These are phyloP conservation scores for Notoglanidium macrostoma DNA, from an alignment of 2,797 vertebrate genomes.

Conservation along the genomic window DNA sequence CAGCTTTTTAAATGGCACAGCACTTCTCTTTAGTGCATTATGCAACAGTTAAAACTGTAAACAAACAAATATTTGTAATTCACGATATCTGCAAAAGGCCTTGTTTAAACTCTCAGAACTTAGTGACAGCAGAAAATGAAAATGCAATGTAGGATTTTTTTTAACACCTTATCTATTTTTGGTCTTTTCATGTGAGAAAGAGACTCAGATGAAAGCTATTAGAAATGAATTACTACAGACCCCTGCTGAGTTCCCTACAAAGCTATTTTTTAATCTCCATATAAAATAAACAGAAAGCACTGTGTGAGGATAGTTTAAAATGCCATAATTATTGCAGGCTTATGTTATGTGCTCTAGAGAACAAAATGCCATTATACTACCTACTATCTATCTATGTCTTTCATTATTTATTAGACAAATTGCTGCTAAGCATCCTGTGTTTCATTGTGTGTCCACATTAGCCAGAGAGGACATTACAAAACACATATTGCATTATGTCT, in stretches of 20 bases:
- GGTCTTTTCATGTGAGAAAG: slow-evolving; percentile 10
- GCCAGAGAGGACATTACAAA: slow-evolving; percentile 67
- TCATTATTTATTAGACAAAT: slow-evolving; percentile 4
- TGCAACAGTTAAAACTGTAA: background rate
- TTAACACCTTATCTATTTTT: slow-evolving; percentile 5
- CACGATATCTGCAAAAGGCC: background rate
- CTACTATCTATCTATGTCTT: background rate
- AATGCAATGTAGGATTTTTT: background rate
- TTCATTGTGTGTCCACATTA: slow-evolving; percentile 13
- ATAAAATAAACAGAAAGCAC: background rate
- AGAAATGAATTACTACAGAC: slow-evolving; percentile 8
- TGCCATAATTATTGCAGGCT: background rate
- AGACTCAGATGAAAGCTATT: slow-evolving; percentile 1
- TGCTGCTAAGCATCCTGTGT: background rate
- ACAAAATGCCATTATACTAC: background rate
- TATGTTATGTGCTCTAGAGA: background rate
- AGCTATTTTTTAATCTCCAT: background rate
- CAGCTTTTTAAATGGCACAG: background rate
- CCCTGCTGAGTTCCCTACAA: slow-evolving; percentile 1
- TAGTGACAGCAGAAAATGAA: background rate
- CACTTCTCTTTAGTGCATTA: background rate
- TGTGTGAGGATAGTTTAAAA: background rate
- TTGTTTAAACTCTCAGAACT: background rate
- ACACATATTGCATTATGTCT: slow-evolving; percentile 22
- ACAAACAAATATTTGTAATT: background rate